phyloP scores from a whole-genome alignment of 2,113 vertebrate species.

The Symphodus melops region DNA sequence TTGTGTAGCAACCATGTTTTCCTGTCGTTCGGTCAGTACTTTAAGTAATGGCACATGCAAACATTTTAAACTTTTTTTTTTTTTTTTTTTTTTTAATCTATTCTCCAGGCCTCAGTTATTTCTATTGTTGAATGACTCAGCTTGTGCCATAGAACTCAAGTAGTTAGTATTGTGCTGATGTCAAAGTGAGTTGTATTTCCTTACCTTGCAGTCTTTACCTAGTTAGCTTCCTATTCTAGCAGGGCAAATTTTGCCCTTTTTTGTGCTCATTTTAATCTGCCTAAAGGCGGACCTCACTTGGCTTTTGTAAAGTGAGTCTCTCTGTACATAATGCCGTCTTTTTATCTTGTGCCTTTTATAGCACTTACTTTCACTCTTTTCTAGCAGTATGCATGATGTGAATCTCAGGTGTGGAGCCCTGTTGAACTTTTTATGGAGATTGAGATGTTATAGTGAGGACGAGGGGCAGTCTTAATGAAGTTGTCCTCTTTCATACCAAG shows the following conservation, averaged over 20 bases:
- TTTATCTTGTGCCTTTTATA: slow-evolving; percentile 27
- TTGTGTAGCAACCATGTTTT: neutral
- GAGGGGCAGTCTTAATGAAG: neutral
- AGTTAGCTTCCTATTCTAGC: no score
- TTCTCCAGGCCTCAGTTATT: neutral
- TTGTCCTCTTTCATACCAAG: neutral
- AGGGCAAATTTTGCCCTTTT: neutral
- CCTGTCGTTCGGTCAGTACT: neutral
- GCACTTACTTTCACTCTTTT: slow-evolving; percentile 30
- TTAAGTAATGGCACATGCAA: neutral
- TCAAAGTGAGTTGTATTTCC: no score
- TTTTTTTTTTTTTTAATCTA: neutral
- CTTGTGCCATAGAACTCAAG: no score
- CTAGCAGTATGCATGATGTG: neutral
- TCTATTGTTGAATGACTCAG: neutral
- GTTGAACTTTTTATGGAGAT: neutral
- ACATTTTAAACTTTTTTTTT: neutral
- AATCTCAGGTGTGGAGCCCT: slow-evolving; percentile 43
- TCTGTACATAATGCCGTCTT: slow-evolving; percentile 4
- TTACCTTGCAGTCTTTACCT: no score
- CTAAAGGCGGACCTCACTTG: slow-evolving; percentile 11
- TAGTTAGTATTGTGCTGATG: no score
- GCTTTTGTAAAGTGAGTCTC: slow-evolving; percentile 2
- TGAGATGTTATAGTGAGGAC: neutral
- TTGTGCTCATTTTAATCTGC: slow-evolving; percentile 17